Evolutionary conservation across 37 sponge, comb jelly and placozoan genomes (phyloP), one percentile per base, ranked within the genome.

Genomic region (Ephydatia muelleri): DNA sequence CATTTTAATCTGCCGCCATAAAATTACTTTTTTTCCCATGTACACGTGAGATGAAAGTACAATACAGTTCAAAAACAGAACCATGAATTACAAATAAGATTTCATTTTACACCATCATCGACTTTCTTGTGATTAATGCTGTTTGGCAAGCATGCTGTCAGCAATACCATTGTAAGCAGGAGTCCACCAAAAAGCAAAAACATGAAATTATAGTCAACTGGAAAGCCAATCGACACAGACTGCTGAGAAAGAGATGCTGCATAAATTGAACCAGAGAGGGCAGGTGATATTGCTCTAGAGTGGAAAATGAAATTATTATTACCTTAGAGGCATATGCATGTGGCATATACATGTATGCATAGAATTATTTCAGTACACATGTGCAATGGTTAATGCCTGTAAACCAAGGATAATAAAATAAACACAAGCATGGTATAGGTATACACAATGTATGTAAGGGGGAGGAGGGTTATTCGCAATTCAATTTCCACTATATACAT

Each of bases 131-230:
- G 19, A 57, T 84, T 75, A 29, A 89, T 83, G 38, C 79, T 77
- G 35, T 81, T 79, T 22, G 90, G 90, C n/a, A 90, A 57, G 26
- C 35, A 34, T 23, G 85, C 64, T 31, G 37, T 74, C 14, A 90
- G 29, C 22, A 85, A 38, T 4, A 90, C 57, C n/a, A 78, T 77
- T 19, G 80, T 21, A 2, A 90, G 34, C 29, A 80, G 47, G 16
- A 85, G 65, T 30, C 73, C 23, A 19, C 70, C 82, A 40, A 80
- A 66, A 6, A 90, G 48, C 4, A 90, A 47, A 67, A 90, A 90
- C 38, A 85, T 90, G 37, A 90, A 71, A 72, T 90, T 85, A 75
- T 76, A 90, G 78, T 90, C 82, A 29, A 90, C 29, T 33, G 90
- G 90, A 72, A 85, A 90, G 28, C 87, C 87, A 49, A 87, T 35